Evolutionary conservation across 2,888 invertebrate genomes (phyloP).

Genomic region (Temnothorax ravouxi): DNA sequence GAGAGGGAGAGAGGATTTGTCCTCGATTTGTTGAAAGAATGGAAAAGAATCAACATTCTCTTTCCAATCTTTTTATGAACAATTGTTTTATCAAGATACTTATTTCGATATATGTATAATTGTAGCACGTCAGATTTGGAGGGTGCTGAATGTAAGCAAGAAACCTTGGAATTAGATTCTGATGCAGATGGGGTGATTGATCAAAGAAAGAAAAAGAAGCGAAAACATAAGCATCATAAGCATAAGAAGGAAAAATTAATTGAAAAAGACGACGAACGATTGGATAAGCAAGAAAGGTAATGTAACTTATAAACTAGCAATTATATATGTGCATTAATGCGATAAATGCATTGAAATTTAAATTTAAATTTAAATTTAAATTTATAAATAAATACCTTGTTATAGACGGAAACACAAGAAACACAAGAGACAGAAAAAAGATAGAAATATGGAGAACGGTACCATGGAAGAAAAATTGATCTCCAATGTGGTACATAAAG

Average conservation of each 20-base stretch:
- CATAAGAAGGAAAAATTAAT: conserved; percentile 84
- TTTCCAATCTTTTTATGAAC: not conserved
- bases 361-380: not conserved
- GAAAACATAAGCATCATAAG: conserved; percentile 85
- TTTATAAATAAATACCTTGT: not conserved
- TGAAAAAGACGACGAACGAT: conserved; percentile 78
- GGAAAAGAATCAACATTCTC: not conserved
- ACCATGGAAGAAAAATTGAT: conserved; percentile 76
- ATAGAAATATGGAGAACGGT: conserved; percentile 82
- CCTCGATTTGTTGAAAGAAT: not conserved
- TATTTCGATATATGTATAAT: conserved; percentile 24
- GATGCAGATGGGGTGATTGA: conserved; percentile 80
- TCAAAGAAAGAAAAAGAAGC: conserved; percentile 83
- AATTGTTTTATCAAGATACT: not conserved
- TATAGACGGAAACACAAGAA: conserved; percentile 84
- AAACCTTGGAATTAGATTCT: conserved; percentile 78
- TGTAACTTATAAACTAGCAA: not conserved
- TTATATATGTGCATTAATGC: not conserved
- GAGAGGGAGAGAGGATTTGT: not conserved
- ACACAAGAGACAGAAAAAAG: conserved; percentile 82
- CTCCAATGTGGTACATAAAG: conserved; percentile 75
- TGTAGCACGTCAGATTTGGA: conserved; percentile 83
- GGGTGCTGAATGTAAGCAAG: conserved; percentile 79
- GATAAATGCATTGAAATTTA: not conserved
- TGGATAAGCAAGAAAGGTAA: conserved; percentile 80